Evolutionary conservation across 2,113 vertebrate genomes (phyloP).

Genomic region (Accipiter virgatus): DNA sequence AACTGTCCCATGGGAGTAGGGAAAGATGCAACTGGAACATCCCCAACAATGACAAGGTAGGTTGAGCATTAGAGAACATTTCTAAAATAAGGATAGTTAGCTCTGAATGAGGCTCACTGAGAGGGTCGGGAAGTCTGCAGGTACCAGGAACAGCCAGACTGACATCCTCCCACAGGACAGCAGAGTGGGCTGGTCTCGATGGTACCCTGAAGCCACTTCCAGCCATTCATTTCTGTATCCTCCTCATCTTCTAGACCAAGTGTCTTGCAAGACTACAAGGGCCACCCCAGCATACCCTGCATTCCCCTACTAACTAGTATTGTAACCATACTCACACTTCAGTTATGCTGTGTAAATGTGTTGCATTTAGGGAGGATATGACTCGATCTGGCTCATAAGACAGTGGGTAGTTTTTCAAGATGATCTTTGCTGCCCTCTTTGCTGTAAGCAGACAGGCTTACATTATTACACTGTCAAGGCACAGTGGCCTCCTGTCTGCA

Average conservation of each 20-base stretch:
- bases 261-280: neutral
- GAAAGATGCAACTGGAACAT: neutral
- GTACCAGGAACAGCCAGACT: neutral
- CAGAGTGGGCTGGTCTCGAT: fast-evolving
- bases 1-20: neutral
- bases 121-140: neutral
- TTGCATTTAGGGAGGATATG: neutral
- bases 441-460: neutral
- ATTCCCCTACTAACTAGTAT: neutral
- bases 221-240: neutral
- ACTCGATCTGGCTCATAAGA: neutral
- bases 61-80: neutral
- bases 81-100: neutral
- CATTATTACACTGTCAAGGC: neutral
- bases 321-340: neutral
- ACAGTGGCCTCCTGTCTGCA: neutral
- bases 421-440: neutral
- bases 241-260: neutral
- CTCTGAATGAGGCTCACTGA: neutral
- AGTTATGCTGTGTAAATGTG: no score
- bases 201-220: neutral
- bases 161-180: neutral
- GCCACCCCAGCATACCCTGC: neutral
- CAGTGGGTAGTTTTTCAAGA: neutral
- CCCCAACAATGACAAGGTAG: neutral